Percentiles rank a stretch among this genome's conserved stretches.
phyloP scores from a whole-genome alignment of 2,888 invertebrate genomes.

The Stenchaetothrips biformis region DNA sequence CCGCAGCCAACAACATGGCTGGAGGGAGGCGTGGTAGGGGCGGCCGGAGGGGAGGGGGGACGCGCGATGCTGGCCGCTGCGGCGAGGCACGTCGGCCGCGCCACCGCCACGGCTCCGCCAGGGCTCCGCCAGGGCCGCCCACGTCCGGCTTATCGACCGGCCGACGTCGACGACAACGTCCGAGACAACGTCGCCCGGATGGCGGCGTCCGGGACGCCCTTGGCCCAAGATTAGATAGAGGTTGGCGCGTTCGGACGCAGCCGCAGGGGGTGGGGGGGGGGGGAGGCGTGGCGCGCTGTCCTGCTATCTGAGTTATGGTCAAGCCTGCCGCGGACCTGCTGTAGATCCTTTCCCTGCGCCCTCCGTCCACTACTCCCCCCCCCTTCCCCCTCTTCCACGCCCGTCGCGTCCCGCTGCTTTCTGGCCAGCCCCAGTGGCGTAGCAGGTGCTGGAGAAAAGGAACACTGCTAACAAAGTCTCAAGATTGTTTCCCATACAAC shows the following conservation, averaged over 20 bases:
- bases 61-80: background rate
- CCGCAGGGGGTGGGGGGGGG: background rate
- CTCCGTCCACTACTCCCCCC: background rate
- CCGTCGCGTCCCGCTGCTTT: too few relatives aligned
- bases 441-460: background rate
- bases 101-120: background rate
- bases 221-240: background rate
- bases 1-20: slow-evolving; percentile 14
- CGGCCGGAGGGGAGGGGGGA: background rate
- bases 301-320: slow-evolving; percentile 21
- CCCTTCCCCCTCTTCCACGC: background rate
- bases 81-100: too few relatives aligned
- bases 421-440: background rate
- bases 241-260: background rate
- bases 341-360: background rate
- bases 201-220: background rate
- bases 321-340: background rate
- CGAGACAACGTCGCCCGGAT: background rate
- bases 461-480: background rate
- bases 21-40: background rate
- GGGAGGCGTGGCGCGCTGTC: background rate
- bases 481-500: too few relatives aligned
- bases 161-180: background rate
- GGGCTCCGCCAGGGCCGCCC: background rate
- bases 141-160: slow-evolving; percentile 16